Evolutionary conservation across 2,113 vertebrate genomes (phyloP).

Genomic region (Pholis gunnellus): DNA sequence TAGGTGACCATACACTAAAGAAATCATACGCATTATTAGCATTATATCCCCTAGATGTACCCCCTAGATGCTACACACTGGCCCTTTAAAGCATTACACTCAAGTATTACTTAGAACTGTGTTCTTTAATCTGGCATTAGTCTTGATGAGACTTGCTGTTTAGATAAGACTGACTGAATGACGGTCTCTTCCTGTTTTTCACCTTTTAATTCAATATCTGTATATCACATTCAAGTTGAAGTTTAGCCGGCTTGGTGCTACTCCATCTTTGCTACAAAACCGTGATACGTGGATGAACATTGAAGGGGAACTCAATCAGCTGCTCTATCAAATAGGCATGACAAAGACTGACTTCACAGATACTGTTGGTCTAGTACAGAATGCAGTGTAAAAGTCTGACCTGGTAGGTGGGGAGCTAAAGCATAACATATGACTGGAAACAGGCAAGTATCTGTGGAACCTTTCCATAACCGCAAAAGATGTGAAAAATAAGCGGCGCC

Average conservation of each 20-base stretch:
- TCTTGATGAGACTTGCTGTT: no score
- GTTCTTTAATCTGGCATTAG: background rate
- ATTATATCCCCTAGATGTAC: background rate
- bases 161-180: no score
- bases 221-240: background rate
- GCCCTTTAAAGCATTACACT: background rate
- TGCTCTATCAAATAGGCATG: background rate
- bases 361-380: background rate
- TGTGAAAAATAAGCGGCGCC: conserved; percentile 27
- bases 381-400: background rate
- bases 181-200: background rate
- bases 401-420: background rate
- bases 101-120: background rate
- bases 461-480: conserved; percentile 49
- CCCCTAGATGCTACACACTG: background rate
- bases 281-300: background rate
- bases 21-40: background rate
- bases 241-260: background rate
- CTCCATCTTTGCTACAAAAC: background rate
- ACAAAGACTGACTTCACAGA: background rate
- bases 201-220: background rate
- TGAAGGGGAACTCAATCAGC: background rate
- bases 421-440: background rate
- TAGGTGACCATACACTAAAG: background rate
- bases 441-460: conserved; percentile 30